Base-by-base conservation (phyloP, 2,888 invertebrate genomes). In the Eupithecia centaureata region DNA sequence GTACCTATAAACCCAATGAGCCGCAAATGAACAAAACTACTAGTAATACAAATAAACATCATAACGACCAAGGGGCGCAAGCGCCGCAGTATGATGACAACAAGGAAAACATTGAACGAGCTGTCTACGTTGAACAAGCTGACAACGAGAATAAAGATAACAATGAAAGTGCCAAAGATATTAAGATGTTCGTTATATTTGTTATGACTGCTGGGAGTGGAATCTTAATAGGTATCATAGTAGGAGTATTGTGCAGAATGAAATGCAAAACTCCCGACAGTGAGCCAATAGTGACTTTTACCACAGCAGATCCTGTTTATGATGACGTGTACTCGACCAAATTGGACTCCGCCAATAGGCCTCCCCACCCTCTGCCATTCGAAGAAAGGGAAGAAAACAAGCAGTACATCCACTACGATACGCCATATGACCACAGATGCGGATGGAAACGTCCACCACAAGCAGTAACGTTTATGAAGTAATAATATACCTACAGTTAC, bases 351-450 rank as follows among this genome's bases (percentile, higher is more conserved):
- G 25, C 38, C 1, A n/a, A 18, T 38, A 59, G 67, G 54, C 42
- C 54, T 5, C 67, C 35, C 10, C 59, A 15, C 18, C 67, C 63
- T n/a, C 27, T 62, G 28, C 59, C 62, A 30, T 38, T 52, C 1
- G 61, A 65, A 30, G 62, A 54, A 38, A 63, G 18, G 13, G 63
- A 59, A 54, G 63, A 54, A 30, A 67, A 59, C 59, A 51, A 62
- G 28, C 47, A 38, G 38, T 59, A 67, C 30, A 38, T 61, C 1
- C 60, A 62, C 58, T 63, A 68, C 28, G 57, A 67, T 33, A 52
- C 59, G 18, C 62, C 62, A 13, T 67, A 67, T n/a, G 67, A 63
- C 27, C 67, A 67, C 59, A 67, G 59, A 59, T 59, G 58, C 38
- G 51, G 15, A 51, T 30, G 57, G 62, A 58, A 8, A 2, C 52